These are phyloP conservation scores for Epirrita christyi DNA, from an alignment of 2,888 invertebrate genomes.

Conservation along the genomic window DNA sequence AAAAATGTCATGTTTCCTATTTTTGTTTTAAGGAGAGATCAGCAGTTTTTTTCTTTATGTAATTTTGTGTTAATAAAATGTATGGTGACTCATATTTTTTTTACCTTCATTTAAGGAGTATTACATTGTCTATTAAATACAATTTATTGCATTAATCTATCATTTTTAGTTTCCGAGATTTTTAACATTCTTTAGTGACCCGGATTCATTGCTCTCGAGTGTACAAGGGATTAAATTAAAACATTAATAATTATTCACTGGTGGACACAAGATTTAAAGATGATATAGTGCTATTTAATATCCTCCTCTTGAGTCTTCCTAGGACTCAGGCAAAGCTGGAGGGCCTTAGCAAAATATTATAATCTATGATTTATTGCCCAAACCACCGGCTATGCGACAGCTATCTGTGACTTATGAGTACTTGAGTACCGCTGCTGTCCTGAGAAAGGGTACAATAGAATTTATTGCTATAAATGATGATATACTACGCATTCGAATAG, in stretches of 20 bases:
- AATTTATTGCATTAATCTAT: too few relatives aligned
- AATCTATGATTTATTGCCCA: slow-evolving; percentile 28
- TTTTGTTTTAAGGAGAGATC: too few relatives aligned
- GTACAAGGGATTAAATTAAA: not conserved
- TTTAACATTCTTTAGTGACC: too few relatives aligned
- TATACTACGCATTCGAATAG: slow-evolving; percentile 14
- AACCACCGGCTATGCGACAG: slow-evolving; percentile 27
- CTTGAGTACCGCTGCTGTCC: slow-evolving; percentile 27
- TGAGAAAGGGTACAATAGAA: slow-evolving; percentile 27
- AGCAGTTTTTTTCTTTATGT: too few relatives aligned
- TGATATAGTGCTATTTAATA: slow-evolving; percentile 23
- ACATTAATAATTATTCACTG: not conserved
- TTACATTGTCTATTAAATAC: too few relatives aligned
- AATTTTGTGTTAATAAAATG: too few relatives aligned
- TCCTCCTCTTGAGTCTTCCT: slow-evolving; percentile 5
- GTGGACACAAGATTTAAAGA: slow-evolving; percentile 5
- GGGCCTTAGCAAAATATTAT: slow-evolving; percentile 26
- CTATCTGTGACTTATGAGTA: slow-evolving; percentile 32
- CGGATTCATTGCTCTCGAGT: too few relatives aligned
- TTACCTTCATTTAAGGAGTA: too few relatives aligned
- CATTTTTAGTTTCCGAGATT: too few relatives aligned
- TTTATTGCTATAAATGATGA: slow-evolving; percentile 27
- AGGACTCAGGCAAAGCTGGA: slow-evolving; percentile 13
- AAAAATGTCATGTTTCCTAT: too few relatives aligned
- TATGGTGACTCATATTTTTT: too few relatives aligned